phyloP scores from a whole-genome alignment of 2,888 invertebrate species.

The Alloscopus bannaensis region DNA sequence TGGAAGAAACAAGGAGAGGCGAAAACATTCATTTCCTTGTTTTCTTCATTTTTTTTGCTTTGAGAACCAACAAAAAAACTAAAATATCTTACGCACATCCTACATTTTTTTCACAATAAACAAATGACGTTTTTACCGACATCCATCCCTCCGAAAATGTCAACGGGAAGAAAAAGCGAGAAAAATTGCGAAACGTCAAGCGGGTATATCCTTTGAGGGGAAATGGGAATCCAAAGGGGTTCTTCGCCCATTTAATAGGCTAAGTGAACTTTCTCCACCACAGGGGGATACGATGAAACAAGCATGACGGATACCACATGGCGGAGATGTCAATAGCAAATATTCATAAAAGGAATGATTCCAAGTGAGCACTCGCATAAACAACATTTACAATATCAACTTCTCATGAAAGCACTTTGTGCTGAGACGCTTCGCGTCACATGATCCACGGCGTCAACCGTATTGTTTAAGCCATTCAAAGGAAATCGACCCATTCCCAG shows the following conservation, averaged over 20 bases:
- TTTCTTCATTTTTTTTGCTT: background rate
- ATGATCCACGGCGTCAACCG: constrained; percentile 22
- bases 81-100: constrained; percentile 29
- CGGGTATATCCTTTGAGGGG: constrained; percentile 14
- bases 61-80: background rate
- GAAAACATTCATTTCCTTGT: constrained; percentile 4
- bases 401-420: background rate
- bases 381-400: background rate
- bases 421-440: background rate
- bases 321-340: constrained; percentile 40
- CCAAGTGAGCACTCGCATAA: background rate
- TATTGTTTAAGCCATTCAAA: constrained; percentile 51
- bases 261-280: constrained; percentile 26
- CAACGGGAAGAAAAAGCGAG: constrained; percentile 23
- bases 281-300: background rate
- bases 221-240: constrained; percentile 38
- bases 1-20: background rate
- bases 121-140: constrained; percentile 52
- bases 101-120: constrained; percentile 36
- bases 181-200: constrained; percentile 53
- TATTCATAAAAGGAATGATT: constrained; percentile 43
- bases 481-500: constrained; percentile 54
- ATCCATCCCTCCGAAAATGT: constrained; percentile 41
- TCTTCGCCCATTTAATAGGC: constrained; percentile 51
- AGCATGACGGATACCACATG: constrained; percentile 5